Evolutionary conservation across 2,888 invertebrate species (phyloP).

Genomic region (Nasonovia ribisnigri): DNA sequence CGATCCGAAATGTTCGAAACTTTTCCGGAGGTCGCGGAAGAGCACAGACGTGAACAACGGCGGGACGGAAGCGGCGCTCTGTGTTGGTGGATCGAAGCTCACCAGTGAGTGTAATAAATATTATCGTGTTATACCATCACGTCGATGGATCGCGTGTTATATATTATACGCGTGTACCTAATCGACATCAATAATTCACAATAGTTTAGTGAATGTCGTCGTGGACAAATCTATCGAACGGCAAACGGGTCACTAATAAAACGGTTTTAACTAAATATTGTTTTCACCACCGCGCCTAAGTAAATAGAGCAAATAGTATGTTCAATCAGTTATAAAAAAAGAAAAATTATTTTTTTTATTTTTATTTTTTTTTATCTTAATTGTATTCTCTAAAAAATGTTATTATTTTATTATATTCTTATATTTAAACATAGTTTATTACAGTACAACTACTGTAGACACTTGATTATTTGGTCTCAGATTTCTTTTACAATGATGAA

Average conservation of each 20-base stretch:
- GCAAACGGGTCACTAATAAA: not conserved
- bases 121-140: not conserved
- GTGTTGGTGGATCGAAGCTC: not conserved
- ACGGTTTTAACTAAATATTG: not conserved
- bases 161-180: not conserved
- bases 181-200: not conserved
- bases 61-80: not conserved
- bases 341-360: not conserved
- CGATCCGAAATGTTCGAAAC: not conserved
- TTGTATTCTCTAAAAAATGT: not conserved
- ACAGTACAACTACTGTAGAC: not conserved
- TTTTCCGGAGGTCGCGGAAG: not conserved
- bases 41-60: not conserved
- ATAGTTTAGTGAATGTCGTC: not conserved
- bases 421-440: not conserved
- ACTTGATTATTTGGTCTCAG: too few species aligned
- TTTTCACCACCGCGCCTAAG: not conserved
- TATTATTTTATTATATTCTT: not conserved
- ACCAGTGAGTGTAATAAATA: slow-evolving; percentile 7
- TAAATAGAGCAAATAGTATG: not conserved
- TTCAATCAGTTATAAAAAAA: not conserved
- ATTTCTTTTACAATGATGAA: too few species aligned
- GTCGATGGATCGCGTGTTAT: not conserved
- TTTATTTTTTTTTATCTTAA: not conserved
- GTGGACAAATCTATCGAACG: not conserved